Evolutionary conservation across 2,888 invertebrate species (phyloP), one percentile per base, ranked within the genome.

Genomic region (Dione juno): DNA sequence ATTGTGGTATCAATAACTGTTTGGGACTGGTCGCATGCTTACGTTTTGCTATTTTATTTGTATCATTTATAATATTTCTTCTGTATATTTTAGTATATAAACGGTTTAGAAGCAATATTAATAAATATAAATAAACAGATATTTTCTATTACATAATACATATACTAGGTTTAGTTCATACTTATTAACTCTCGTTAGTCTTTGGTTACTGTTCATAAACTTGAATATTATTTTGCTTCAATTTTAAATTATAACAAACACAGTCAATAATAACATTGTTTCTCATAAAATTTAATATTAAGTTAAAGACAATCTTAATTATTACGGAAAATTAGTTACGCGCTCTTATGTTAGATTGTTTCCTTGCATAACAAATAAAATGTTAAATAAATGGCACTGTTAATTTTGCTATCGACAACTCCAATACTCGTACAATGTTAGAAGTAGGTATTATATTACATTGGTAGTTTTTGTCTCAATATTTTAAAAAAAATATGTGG

Each of bases 1-100:
- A 43, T 54, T 69, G 66, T 68, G 76, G 75, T 71, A 75, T 53
- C 75, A 74, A 75, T 68, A 63, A 64, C 54, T 37, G 45, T 69
- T 74, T 57, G 52, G 64, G 67, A 72, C 50, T 40, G 41, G 19
- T 28, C 40, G 14, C 16, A 37, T 64, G 58, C 19, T 50, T n/a
- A 48, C 35, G 40, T 58, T 40, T n/a, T 1, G 35, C 40, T 52
- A 40, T 37, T 37, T 13, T 48, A 37, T 13, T 1, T 40, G 40
- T 40, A 40, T 13, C n/a, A 19, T 19, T 16, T 9, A 16, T 8
- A 10, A n/a, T 57, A 37, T 37, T 37, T 37, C n/a, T n/a, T n/a
- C n/a, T n/a, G n/a, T n/a, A n/a, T n/a, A n/a, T n/a, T n/a, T n/a
- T n/a, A n/a, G n/a, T n/a, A n/a, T n/a, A n/a, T n/a, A n/a, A n/a